Conservation (phyloP, 2,797 vertebrate species). For the Pseudochaenichthys georgianus region DNA sequence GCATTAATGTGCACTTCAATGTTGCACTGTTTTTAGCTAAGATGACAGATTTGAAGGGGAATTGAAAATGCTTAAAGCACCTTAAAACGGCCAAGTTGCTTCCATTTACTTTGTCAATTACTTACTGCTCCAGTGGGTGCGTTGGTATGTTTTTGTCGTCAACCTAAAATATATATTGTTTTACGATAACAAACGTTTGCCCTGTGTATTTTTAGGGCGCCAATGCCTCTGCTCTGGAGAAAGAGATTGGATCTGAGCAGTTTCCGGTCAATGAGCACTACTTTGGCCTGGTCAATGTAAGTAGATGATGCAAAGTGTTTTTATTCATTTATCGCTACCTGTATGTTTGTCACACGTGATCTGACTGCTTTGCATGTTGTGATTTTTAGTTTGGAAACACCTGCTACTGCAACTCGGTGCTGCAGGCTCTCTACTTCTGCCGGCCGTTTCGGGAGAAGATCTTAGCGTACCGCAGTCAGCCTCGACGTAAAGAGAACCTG, state of each 20-base stretch:
- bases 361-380: slow-evolving; percentile 5
- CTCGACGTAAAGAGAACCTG: slow-evolving; percentile 97
- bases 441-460: slow-evolving; percentile 97
- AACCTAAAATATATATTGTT: background rate
- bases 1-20: too few species aligned
- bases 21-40: slow-evolving; percentile 5
- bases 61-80: background rate
- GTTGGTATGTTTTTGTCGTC: slow-evolving; percentile 5
- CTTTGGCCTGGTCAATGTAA: slow-evolving; percentile 90
- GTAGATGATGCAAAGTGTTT: slow-evolving; percentile 40
- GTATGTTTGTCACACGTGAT: background rate
- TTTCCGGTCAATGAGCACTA: slow-evolving; percentile 92
- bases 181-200: background rate
- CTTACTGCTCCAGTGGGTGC: background rate
- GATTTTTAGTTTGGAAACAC: slow-evolving; percentile 94
- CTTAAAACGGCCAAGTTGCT: slow-evolving; percentile 25
- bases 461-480: slow-evolving; percentile 96
- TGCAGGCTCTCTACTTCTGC: slow-evolving; percentile 97
- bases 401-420: slow-evolving; percentile 99
- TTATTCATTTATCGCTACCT: background rate
- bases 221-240: slow-evolving; percentile 93
- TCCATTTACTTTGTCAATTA: background rate
- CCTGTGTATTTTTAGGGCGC: slow-evolving; percentile 82
- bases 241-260: slow-evolving; percentile 93
- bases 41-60: background rate